Conservation (phyloP, 2,888 invertebrate species). For the Nemotelus pantherinus region DNA sequence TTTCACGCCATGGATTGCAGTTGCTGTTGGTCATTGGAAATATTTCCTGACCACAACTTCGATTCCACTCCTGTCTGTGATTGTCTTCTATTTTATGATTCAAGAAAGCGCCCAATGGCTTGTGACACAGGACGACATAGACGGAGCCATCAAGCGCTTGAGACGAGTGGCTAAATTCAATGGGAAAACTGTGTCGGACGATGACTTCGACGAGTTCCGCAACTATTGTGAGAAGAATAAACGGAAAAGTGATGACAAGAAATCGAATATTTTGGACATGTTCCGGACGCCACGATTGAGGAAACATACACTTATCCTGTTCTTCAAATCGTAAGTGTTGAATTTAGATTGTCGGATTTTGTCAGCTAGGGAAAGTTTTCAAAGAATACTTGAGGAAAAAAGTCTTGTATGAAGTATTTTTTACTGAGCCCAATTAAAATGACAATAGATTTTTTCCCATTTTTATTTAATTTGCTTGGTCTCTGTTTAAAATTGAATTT, state of each 20-base stretch:
- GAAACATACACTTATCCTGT: slow-evolving; percentile 65
- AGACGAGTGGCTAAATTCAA: slow-evolving; percentile 69
- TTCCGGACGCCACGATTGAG: slow-evolving; percentile 68
- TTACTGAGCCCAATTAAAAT: too few species aligned
- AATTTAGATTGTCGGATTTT: not conserved
- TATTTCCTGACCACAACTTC: slow-evolving; percentile 67
- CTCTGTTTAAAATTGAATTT: too few species aligned
- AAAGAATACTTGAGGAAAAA: too few species aligned
- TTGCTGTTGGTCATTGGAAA: slow-evolving; percentile 67
- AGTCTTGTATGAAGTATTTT: too few species aligned
- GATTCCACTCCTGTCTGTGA: slow-evolving; percentile 66
- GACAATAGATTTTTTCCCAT: too few species aligned
- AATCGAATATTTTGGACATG: slow-evolving; percentile 65
- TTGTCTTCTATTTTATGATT: slow-evolving; percentile 67
- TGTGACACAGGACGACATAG: slow-evolving; percentile 67
- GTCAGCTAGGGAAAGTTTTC: not conserved
- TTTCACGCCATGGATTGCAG: slow-evolving; percentile 67
- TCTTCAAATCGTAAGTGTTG: slow-evolving; percentile 70
- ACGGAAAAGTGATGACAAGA: slow-evolving; percentile 54
- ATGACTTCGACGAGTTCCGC: slow-evolving; percentile 63
- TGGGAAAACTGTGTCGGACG: slow-evolving; percentile 63
- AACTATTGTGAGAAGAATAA: slow-evolving; percentile 62
- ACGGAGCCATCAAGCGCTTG: slow-evolving; percentile 68
- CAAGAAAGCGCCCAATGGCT: slow-evolving; percentile 74
- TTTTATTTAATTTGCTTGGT: too few species aligned